phyloP scores from a whole-genome alignment of 2,797 vertebrate genomes.

The Sciaenops ocellatus region DNA sequence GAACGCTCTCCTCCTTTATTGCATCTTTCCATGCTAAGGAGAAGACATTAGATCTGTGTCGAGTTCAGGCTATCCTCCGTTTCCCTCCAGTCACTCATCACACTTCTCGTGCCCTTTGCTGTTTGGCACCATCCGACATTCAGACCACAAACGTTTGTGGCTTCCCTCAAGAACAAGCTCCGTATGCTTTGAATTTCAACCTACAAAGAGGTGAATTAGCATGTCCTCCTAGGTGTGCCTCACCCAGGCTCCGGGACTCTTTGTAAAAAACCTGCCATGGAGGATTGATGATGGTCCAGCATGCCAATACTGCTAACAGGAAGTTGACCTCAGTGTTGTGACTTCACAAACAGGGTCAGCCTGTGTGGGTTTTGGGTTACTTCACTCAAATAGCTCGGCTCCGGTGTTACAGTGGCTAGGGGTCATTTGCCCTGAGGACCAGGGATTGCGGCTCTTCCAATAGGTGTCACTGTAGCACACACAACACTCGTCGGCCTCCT shows the following conservation, averaged over 20 bases:
- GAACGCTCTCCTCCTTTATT: constrained; percentile 52
- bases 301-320: constrained; percentile 73
- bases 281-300: constrained; percentile 73
- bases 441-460: constrained; percentile 55
- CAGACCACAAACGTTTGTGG: constrained; percentile 40
- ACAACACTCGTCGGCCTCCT: constrained; percentile 21
- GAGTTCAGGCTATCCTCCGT: constrained; percentile 11
- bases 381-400: constrained; percentile 50
- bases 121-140: constrained; percentile 33
- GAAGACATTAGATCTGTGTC: constrained; percentile 22
- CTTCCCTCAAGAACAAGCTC: constrained; percentile 33
- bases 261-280: constrained; percentile 55
- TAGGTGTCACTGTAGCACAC: constrained; percentile 78
- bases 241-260: constrained; percentile 38
- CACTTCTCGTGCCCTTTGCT: constrained; percentile 28
- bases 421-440: constrained; percentile 64
- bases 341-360: constrained; percentile 65
- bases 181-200: constrained; percentile 59
- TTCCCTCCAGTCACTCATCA: constrained; percentile 34
- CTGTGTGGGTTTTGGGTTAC: constrained; percentile 72
- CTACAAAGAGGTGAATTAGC: constrained; percentile 57
- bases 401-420: constrained; percentile 48
- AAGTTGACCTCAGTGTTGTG: constrained; percentile 72
- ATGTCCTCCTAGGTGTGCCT: constrained; percentile 51
- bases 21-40: constrained; percentile 47